phyloP scores from a whole-genome alignment of 2,113 vertebrate genomes.

The Thamnaconus septentrionalis region DNA sequence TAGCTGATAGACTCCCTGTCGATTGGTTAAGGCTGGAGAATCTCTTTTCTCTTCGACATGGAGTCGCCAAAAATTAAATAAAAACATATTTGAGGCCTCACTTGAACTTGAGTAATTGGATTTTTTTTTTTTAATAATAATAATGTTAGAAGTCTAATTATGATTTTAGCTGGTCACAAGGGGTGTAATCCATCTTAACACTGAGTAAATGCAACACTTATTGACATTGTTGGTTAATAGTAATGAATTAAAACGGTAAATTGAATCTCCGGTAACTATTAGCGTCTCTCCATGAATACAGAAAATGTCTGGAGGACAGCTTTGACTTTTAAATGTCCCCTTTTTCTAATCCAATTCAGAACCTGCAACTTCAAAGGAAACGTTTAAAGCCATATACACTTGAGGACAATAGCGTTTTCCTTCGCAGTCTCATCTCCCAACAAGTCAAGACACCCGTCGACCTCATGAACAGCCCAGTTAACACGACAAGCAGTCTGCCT shows the following conservation, averaged over 20 bases:
- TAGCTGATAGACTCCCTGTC: slow-evolving; percentile 45
- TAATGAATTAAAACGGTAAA: too few relatives aligned
- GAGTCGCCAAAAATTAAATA: slow-evolving; percentile 34
- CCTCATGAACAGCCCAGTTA: slow-evolving; percentile 50
- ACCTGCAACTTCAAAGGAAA: slow-evolving; percentile 43
- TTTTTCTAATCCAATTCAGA: too few relatives aligned
- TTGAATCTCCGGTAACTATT: too few relatives aligned
- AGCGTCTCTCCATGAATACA: too few relatives aligned
- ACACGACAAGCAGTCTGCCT: slow-evolving; percentile 56
- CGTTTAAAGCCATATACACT: slow-evolving; percentile 24
- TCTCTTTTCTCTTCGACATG: slow-evolving; percentile 25
- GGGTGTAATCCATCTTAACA: slow-evolving; percentile 49
- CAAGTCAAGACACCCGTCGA: slow-evolving; percentile 56
- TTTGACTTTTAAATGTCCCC: too few relatives aligned
- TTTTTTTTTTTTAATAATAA: slow-evolving; percentile 54
- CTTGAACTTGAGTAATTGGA: slow-evolving; percentile 69
- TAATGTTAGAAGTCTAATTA: slow-evolving; percentile 3
- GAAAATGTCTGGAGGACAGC: too few relatives aligned
- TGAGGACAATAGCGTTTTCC: too few relatives aligned
- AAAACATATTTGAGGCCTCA: slow-evolving; percentile 43
- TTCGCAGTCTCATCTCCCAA: too few relatives aligned
- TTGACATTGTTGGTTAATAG: too few relatives aligned
- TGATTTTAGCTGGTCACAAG: slow-evolving; percentile 3
- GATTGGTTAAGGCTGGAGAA: slow-evolving; percentile 25
- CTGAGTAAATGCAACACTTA: background rate